phyloP scores from a whole-genome alignment of 1,140 invertebrate species.

The Megathymus violae region DNA sequence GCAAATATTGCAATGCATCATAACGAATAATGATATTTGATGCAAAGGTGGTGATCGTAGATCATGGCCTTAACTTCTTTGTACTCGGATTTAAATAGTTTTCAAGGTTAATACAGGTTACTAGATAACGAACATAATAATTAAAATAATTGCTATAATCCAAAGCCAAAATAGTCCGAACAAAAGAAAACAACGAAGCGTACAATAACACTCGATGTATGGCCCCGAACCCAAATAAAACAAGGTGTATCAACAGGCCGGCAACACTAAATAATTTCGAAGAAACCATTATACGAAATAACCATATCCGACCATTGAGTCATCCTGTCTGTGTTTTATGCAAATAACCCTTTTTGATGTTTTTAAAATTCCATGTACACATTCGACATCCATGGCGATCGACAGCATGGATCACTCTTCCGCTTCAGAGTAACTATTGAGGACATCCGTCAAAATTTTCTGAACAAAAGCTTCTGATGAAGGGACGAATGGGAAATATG shows the following conservation, averaged over 20 bases:
- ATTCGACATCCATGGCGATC: slow-evolving; percentile 19
- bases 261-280: slow-evolving; percentile 22
- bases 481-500: too few species aligned
- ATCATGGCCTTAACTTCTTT: too few species aligned
- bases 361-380: slow-evolving; percentile 16
- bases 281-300: slow-evolving; percentile 32
- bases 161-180: background rate
- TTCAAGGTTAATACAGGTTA: too few species aligned
- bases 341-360: slow-evolving; percentile 28
- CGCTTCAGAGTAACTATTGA: slow-evolving; percentile 1
- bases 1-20: too few species aligned
- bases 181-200: background rate
- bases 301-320: slow-evolving; percentile 33
- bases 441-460: background rate
- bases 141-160: background rate
- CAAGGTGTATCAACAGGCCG: slow-evolving; percentile 17
- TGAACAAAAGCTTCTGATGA: too few species aligned
- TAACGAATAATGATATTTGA: too few species aligned
- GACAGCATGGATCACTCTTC: slow-evolving; percentile 14
- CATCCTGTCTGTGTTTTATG: slow-evolving; percentile 32
- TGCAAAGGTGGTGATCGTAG: too few species aligned
- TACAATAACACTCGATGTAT: background rate
- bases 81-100: too few species aligned
- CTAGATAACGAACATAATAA: background rate
- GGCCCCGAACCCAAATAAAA: background rate